phyloP scores from a whole-genome alignment of 2,797 vertebrate species.

The Dallia pectoralis region DNA sequence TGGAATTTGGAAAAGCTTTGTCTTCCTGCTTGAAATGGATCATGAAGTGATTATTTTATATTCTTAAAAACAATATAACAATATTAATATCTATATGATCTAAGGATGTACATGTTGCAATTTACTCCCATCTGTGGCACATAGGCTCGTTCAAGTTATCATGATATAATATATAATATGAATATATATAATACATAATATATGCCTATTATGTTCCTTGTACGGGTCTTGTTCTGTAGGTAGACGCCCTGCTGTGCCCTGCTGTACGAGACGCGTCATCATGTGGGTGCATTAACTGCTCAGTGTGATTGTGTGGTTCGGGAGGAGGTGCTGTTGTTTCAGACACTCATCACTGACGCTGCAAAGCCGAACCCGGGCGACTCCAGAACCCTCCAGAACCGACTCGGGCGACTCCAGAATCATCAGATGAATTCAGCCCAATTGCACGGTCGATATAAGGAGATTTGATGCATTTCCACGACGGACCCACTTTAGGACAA shows the following conservation, averaged over 20 bases:
- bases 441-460: background rate
- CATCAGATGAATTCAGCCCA: background rate
- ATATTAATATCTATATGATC: background rate
- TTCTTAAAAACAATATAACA: background rate
- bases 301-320: constrained; percentile 16
- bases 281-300: constrained; percentile 8
- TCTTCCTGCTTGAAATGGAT: background rate
- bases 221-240: background rate
- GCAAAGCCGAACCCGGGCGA: background rate
- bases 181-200: background rate
- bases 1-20: background rate
- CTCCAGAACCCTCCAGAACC: too few species aligned
- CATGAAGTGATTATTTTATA: background rate
- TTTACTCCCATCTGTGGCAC: background rate
- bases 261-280: constrained; percentile 9
- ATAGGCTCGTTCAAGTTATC: background rate
- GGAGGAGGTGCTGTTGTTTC: constrained; percentile 14
- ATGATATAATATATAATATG: too few species aligned
- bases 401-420: background rate
- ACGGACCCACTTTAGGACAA: background rate
- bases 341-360: constrained; percentile 16
- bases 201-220: background rate
- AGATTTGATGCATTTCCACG: background rate
- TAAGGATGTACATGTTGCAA: background rate
- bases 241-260: background rate